Conservation (phyloP, 2,888 invertebrate species). For the Junonia oenone region DNA sequence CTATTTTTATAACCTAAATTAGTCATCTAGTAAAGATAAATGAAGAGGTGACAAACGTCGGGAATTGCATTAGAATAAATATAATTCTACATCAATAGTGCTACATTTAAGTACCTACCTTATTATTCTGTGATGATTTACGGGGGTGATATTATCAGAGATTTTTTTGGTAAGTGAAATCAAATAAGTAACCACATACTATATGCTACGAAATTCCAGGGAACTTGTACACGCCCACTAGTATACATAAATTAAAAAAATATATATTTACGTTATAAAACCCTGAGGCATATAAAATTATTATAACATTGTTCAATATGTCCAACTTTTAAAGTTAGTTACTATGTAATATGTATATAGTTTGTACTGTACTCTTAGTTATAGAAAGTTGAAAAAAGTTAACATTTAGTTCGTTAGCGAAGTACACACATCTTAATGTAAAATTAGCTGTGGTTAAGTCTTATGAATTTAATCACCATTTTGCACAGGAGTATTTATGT, state of each 20-base stretch:
- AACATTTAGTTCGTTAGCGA: no score
- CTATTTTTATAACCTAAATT: slow-evolving; percentile 70
- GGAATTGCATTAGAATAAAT: slow-evolving; percentile 37
- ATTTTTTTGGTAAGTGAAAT: slow-evolving; percentile 33
- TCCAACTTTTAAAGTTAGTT: no score
- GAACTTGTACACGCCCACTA: slow-evolving; percentile 30
- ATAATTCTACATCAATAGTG: slow-evolving; percentile 25
- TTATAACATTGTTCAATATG: neutral
- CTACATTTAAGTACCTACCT: slow-evolving; percentile 25
- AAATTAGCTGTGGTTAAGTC: no score
- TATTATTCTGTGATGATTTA: slow-evolving; percentile 29
- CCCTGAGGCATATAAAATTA: neutral
- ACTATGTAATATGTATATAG: no score
- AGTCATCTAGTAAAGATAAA: slow-evolving; percentile 47
- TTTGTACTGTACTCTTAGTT: no score
- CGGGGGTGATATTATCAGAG: slow-evolving; percentile 29
- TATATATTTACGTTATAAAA: neutral
- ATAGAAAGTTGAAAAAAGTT: no score
- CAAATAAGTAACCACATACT: slow-evolving; percentile 6
- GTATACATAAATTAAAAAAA: neutral
- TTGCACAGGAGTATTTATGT: no score
- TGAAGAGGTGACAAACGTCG: slow-evolving; percentile 54
- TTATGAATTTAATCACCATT: no score
- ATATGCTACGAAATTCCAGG: slow-evolving; percentile 11
- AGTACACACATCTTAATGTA: no score